Conservation (phyloP, 2,113 vertebrate genomes). For the Motacilla tschutschensis region DNA sequence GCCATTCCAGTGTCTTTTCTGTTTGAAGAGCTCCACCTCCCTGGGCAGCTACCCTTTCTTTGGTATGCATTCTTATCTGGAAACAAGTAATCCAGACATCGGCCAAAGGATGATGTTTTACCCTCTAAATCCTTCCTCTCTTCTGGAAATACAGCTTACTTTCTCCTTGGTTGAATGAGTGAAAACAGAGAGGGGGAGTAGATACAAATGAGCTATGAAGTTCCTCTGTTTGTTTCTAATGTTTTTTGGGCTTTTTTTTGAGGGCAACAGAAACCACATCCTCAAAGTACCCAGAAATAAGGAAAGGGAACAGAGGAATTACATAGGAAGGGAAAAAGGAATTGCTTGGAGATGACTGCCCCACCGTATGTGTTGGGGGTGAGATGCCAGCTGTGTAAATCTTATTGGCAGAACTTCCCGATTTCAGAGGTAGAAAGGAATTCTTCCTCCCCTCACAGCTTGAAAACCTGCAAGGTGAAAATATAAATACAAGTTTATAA, state of each 20-base stretch:
- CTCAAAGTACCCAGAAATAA: neutral
- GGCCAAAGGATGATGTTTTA: neutral
- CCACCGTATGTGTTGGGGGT: neutral
- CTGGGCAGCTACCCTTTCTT: neutral
- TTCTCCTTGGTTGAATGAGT: neutral
- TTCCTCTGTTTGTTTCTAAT: neutral
- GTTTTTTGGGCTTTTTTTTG: neutral
- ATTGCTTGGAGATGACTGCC: neutral
- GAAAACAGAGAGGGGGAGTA: neutral
- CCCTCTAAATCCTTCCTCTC: neutral
- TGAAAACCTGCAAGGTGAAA: neutral
- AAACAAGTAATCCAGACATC: neutral
- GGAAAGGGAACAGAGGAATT: neutral
- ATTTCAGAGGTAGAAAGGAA: neutral
- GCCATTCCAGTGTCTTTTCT: neutral
- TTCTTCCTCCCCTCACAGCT: neutral
- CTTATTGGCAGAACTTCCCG: neutral
- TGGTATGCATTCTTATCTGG: rapidly evolving
- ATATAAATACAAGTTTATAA: neutral
- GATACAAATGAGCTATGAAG: neutral
- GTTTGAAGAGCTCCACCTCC: neutral
- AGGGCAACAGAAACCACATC: neutral
- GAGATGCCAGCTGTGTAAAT: neutral
- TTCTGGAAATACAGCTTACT: neutral
- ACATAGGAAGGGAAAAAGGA: neutral